These are phyloP conservation scores for Anas platyrhynchos DNA, from an alignment of 2,113 vertebrate species.

Conservation along the genomic window DNA sequence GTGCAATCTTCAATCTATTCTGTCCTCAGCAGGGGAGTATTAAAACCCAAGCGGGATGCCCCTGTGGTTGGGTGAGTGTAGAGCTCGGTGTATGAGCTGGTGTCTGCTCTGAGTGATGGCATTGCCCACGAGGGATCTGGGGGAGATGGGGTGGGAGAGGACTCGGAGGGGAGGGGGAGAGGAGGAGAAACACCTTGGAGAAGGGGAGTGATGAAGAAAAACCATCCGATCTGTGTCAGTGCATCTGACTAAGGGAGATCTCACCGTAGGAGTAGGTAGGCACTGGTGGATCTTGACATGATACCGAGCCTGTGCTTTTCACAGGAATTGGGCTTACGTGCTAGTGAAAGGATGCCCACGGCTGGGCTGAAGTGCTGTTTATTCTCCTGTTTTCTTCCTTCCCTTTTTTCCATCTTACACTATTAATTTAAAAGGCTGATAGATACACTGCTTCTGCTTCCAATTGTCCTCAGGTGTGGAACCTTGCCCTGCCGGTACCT, in stretches of 20 bases:
- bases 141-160: background rate
- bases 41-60: constrained; percentile 55
- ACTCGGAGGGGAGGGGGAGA: background rate
- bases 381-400: background rate
- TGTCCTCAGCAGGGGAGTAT: constrained; percentile 67
- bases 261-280: background rate
- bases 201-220: background rate
- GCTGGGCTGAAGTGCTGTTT: background rate
- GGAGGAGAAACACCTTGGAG: background rate
- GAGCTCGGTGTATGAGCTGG: constrained; percentile 32
- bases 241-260: background rate
- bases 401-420: background rate
- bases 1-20: constrained; percentile 55
- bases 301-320: background rate
- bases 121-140: background rate
- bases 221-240: background rate
- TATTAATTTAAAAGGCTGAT: background rate
- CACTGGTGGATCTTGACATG: background rate
- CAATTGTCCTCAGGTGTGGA: background rate
- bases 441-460: background rate
- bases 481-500: background rate
- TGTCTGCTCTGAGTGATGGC: constrained; percentile 1
- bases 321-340: background rate
- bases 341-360: background rate
- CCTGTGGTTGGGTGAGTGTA: constrained; percentile 66